Percentiles rank a stretch among this genome's conserved stretches.
Conservation (phyloP, 2,113 vertebrate species). For the Boulengeromyrus knoepffleri region DNA sequence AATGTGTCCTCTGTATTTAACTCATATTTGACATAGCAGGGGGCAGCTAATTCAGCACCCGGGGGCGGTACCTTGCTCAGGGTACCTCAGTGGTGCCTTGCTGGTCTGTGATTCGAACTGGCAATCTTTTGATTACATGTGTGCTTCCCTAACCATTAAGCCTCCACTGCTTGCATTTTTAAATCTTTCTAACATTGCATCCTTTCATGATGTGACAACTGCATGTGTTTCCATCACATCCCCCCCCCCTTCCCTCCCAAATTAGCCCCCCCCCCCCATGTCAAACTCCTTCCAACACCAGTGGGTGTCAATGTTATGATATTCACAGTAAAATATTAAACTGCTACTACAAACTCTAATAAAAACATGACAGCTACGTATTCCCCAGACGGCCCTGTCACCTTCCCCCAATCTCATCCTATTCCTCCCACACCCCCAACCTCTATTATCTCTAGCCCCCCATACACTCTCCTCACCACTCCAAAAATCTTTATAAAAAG, state of each 20-base stretch:
- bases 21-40: no score
- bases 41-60: no score
- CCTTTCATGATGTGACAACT: not conserved
- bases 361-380: not conserved
- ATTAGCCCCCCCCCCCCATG: not conserved
- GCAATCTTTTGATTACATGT: no score
- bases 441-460: not conserved
- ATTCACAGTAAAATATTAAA: not conserved
- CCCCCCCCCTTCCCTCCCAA: not conserved
- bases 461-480: not conserved
- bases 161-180: not conserved
- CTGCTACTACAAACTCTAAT: not conserved
- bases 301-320: not conserved
- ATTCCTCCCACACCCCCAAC: not conserved
- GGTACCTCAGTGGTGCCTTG: no score
- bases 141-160: no score
- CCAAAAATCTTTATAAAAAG: not conserved
- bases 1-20: no score
- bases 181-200: not conserved
- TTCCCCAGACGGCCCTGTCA: not conserved
- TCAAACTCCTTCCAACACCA: not conserved
- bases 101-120: no score
- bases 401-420: not conserved
- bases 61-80: no score
- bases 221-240: not conserved